These are phyloP conservation scores for Hecatera dysodea DNA, from an alignment of 2,888 invertebrate genomes.

Conservation along the genomic window DNA sequence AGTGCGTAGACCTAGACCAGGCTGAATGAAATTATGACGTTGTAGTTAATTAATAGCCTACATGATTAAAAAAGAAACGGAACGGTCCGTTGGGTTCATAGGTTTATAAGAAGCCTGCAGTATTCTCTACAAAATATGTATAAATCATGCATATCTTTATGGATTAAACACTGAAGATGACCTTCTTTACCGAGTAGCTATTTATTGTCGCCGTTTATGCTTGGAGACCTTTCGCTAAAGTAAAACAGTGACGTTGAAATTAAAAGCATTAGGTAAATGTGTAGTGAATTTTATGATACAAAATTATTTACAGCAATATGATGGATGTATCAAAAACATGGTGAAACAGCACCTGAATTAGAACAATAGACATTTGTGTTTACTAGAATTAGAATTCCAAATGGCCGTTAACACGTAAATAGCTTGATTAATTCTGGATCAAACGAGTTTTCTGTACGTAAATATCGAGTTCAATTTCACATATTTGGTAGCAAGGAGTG, in stretches of 20 bases:
- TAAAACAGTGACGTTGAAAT: not conserved
- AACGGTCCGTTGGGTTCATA: not conserved
- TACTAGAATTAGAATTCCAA: slow-evolving; percentile 31
- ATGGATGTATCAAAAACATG: slow-evolving; percentile 8
- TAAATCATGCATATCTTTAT: not conserved
- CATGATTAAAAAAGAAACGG: not conserved
- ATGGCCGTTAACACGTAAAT: slow-evolving; percentile 6
- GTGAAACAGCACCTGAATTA: slow-evolving; percentile 16
- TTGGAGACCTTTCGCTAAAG: not conserved
- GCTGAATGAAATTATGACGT: not conserved
- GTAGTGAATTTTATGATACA: slow-evolving; percentile 30
- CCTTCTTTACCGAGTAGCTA: not conserved
- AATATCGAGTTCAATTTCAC: slow-evolving; percentile 83
- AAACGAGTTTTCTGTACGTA: slow-evolving; percentile 75
- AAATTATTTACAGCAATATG: slow-evolving; percentile 15
- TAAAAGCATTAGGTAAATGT: slow-evolving; percentile 8
- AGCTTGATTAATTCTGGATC: slow-evolving; percentile 14
- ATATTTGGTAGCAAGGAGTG: slow-evolving; percentile 86
- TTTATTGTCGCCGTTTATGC: not conserved
- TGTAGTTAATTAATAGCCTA: not conserved
- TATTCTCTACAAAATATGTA: not conserved
- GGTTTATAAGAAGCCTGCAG: not conserved
- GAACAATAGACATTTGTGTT: slow-evolving; percentile 35
- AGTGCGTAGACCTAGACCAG: too few species aligned
- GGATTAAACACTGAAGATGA: too few species aligned